Evolutionary conservation across 1,140 invertebrate species (phyloP), one percentile per base, ranked within the genome.

Genomic region (Galleria mellonella): DNA sequence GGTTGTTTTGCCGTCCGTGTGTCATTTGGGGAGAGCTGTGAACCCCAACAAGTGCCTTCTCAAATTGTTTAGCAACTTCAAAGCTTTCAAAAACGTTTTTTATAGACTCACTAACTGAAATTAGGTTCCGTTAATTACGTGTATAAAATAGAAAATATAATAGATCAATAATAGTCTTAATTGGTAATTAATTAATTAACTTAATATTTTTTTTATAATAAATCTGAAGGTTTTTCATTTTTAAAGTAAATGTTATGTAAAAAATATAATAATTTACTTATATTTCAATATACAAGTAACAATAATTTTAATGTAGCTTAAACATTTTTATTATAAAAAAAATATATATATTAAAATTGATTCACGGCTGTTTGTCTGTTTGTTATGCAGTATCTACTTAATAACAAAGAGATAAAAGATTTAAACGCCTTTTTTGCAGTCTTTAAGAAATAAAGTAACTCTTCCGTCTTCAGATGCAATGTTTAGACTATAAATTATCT

Each of bases 401-500:
- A 29, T 29, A 29, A 29, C 28, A 9, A 1, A 31, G 2, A 31
- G 2, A 31, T 10, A 31, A 3, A 8, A 3, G 9, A n/a, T 3
- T 35, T 7, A 35, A 1, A 9, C 13, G 12, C n/a, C n/a, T n/a
- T n/a, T n/a, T n/a, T n/a, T n/a, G 9, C 11, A n/a, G 11, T 2
- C 9, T 32, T 2, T 32, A 32, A 4, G 9, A 2, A 13, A 35
- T 12, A 2, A 35, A 35, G 4, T 13, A 23, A 23, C 17, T 6
- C 17, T 23, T 23, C 17, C 17, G 17, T 23, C 17, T 3, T 23
- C 17, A 31, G 43, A 28, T 47, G 49, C 39, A 38, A 49, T 63
- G 60, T 64, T 68, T 68, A 57, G 75, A 77, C 70, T 81, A 79
- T 83, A 79, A 83, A 83, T 83, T 74, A 79, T 53, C 65, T 82